A percentile compares a stretch with the other conserved stretches of the same genome.
Conservation (phyloP, 2,888 invertebrate species). For the Schrankia costaestrigalis region DNA sequence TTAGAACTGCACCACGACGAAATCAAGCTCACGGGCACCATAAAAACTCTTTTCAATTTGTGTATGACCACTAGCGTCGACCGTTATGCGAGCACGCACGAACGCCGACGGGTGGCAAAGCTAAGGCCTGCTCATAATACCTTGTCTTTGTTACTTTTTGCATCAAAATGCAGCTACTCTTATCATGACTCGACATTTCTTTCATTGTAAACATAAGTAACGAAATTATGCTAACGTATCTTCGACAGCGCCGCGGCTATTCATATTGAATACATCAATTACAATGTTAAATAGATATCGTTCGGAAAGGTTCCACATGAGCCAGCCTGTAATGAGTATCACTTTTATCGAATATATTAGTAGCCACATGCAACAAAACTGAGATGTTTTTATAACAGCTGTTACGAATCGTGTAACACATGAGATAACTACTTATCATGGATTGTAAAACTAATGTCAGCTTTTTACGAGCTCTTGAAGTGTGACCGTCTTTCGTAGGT, state of each 20-base stretch:
- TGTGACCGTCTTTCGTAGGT: no score
- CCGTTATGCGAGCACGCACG: slow-evolving; percentile 72
- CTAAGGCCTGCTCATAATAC: slow-evolving; percentile 36
- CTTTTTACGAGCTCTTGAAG: no score
- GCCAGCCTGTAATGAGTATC: slow-evolving; percentile 38
- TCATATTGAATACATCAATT: slow-evolving; percentile 58
- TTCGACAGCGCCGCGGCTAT: slow-evolving; percentile 48
- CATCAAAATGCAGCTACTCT: slow-evolving; percentile 65
- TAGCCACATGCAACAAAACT: slow-evolving; percentile 19
- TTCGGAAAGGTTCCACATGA: slow-evolving; percentile 38
- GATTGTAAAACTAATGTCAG: no score
- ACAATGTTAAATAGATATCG: slow-evolving; percentile 43
- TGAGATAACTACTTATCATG: no score
- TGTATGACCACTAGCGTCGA: slow-evolving; percentile 63
- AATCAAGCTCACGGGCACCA: slow-evolving; percentile 48
- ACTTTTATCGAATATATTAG: slow-evolving; percentile 36
- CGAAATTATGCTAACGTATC: slow-evolving; percentile 63
- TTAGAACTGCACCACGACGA: slow-evolving; percentile 56
- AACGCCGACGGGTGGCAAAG: slow-evolving; percentile 39
- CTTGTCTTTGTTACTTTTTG: slow-evolving; percentile 60
- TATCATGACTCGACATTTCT: slow-evolving; percentile 59
- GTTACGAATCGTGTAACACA: slow-evolving; percentile 23
- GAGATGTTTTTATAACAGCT: slow-evolving; percentile 20
- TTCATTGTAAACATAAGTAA: slow-evolving; percentile 64
- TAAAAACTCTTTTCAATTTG: slow-evolving; percentile 69